phyloP scores from a whole-genome alignment of 2,888 invertebrate species.

The Yponomeuta plumbellus region DNA sequence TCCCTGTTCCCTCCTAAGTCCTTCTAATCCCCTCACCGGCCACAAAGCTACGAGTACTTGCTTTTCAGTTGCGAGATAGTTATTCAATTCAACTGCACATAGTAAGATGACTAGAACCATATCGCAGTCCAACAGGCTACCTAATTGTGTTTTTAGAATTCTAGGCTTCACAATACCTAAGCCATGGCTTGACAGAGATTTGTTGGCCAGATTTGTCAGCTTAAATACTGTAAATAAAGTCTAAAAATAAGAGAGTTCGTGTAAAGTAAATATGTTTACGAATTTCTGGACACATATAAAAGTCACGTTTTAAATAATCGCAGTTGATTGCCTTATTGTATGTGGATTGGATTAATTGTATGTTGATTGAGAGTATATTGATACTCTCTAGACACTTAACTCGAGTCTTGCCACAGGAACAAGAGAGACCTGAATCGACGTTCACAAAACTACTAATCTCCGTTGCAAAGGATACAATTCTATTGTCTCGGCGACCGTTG shows the following conservation, averaged over 20 bases:
- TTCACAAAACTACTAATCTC: constrained; percentile 13
- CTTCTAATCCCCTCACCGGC: constrained; percentile 4
- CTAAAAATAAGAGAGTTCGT: too few relatives aligned
- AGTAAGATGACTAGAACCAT: not conserved
- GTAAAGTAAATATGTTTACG: too few relatives aligned
- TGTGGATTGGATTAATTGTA: too few relatives aligned
- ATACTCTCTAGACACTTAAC: too few relatives aligned
- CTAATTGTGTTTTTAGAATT: not conserved
- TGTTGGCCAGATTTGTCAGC: too few relatives aligned
- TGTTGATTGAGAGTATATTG: too few relatives aligned
- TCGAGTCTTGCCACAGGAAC: not conserved
- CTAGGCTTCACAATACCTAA: not conserved
- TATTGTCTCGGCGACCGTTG: constrained; percentile 45
- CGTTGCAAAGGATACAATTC: constrained; percentile 47
- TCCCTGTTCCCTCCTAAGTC: not conserved
- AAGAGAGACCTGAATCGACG: constrained; percentile 3
- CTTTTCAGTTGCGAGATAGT: not conserved
- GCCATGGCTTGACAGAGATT: too few relatives aligned
- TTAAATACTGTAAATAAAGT: too few relatives aligned
- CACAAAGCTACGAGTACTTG: constrained; percentile 14
- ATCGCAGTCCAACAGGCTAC: not conserved
- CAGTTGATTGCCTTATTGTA: too few relatives aligned
- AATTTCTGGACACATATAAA: too few relatives aligned
- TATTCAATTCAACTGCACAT: not conserved
- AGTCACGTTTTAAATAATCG: too few relatives aligned